A percentile compares a stretch with the other conserved stretches of the same genome.
phyloP scores from a whole-genome alignment of 2,113 vertebrate species.

The Lepus europaeus region DNA sequence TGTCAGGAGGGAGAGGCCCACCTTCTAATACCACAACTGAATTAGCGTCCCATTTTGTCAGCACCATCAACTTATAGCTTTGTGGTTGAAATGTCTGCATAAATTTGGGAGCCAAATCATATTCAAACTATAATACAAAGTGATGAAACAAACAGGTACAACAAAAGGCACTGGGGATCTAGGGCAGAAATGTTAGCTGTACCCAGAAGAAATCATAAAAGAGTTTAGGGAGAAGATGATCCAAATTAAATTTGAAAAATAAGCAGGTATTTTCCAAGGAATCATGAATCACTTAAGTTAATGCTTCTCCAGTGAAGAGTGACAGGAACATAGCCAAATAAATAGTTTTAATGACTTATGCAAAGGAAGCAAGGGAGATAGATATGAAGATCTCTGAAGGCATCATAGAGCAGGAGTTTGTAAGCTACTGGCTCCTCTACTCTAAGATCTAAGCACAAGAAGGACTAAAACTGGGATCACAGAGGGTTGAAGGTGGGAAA shows the following conservation, averaged over 20 bases:
- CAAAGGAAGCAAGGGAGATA: not conserved
- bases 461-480: conserved; percentile 2
- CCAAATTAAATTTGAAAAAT: not conserved
- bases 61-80: too few species aligned
- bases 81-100: too few species aligned
- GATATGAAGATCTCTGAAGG: not conserved
- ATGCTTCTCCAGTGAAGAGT: not conserved
- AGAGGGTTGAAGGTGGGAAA: not conserved
- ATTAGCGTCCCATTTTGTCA: too few species aligned
- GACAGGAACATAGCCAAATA: not conserved
- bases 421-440: not conserved
- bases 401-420: not conserved
- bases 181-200: not conserved
- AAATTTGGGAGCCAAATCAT: too few species aligned
- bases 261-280: not conserved
- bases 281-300: not conserved
- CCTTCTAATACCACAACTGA: too few species aligned
- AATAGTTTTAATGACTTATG: conserved; percentile 46
- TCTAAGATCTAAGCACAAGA: not conserved
- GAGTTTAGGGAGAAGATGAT: not conserved
- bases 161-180: not conserved
- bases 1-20: too few species aligned
- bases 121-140: too few species aligned
- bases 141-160: not conserved
- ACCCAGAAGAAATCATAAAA: not conserved